Base-by-base conservation (phyloP, 1,140 invertebrate genomes). In the Cydia pomonella region DNA sequence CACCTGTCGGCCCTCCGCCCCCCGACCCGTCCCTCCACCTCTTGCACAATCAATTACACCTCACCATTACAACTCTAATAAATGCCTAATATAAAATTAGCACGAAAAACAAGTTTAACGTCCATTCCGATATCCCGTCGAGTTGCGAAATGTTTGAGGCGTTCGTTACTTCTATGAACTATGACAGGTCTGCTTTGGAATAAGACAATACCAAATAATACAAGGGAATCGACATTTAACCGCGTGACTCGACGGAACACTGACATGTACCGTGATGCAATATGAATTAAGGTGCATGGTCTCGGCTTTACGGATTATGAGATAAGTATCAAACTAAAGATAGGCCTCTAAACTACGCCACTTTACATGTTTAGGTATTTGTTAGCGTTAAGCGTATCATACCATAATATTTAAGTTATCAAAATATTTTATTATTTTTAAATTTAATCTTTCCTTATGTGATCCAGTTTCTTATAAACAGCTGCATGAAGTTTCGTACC, bases 121-220 rank as follows among this genome's bases (percentile, higher is more conserved):
- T 72, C 75, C 50, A 71, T 76, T 72, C 69, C 62, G 75, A 80
- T 78, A 76, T 79, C 82, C 80, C 76, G 78, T 84, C 79, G 82
- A 76, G 62, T 90, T 90, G 86, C 82, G 82, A 89, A 84, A 89
- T 50, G 41, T 80, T 74, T 79, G 80, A 83, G 80, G 80, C 80
- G 84, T 86, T 87, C 79, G 84, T 86, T 87, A 78, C n/a, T 59
- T 18, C 81, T 83, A 77, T 89, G 85, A 84, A 85, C 88, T 86
- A 87, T 89, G 85, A 86, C 88, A 85, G 88, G 86, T 87, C 79
- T 59, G 79, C 69, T 77, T 79, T 80, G 74, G 82, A 86, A 82
- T 84, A 87, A 88, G 80, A 86, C 84, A 86, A 87, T 85, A 82
- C 53, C 82, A 84, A 88, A 86, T 82, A 86, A 84, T 87, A 87